A percentile compares a stretch with the other conserved stretches of the same genome.
phyloP scores from a whole-genome alignment of 1,140 invertebrate species.

The Pogonognathellus flavescens region DNA sequence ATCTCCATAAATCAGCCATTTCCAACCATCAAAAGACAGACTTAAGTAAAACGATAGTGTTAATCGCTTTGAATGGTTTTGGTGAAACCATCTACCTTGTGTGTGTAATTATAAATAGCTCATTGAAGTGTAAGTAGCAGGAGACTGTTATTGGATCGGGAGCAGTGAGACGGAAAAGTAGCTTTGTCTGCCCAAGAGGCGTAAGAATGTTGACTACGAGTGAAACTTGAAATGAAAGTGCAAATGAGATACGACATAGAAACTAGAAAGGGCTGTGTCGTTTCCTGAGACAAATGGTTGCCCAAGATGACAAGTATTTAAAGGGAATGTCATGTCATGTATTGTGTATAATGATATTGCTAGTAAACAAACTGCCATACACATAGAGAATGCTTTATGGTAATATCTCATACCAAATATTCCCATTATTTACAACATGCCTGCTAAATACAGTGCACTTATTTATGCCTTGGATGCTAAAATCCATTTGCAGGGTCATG shows the following conservation, averaged over 20 bases:
- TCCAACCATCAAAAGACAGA: too few relatives aligned
- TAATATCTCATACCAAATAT: background rate
- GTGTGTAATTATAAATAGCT: too few relatives aligned
- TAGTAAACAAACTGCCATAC: background rate
- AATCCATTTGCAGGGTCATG: too few relatives aligned
- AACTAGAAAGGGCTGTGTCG: conserved; percentile 20
- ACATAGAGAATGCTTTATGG: background rate
- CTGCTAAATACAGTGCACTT: background rate
- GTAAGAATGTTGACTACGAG: background rate
- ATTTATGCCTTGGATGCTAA: background rate
- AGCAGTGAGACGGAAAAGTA: too few relatives aligned
- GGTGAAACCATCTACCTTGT: too few relatives aligned
- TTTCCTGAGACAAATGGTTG: conserved; percentile 43
- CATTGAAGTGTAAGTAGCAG: too few relatives aligned
- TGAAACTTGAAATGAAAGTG: conserved; percentile 40
- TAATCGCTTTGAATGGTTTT: too few relatives aligned
- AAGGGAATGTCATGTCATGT: conserved; percentile 8
- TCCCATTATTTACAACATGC: background rate
- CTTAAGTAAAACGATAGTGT: too few relatives aligned
- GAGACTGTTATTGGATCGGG: too few relatives aligned
- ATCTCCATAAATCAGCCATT: too few relatives aligned
- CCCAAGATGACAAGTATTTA: conserved; percentile 27
- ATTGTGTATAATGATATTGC: background rate
- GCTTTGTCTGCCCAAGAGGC: background rate
- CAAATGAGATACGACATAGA: conserved; percentile 22